Evolutionary conservation across 2,797 vertebrate species (phyloP).

Genomic region (Hoplostethus atlanticus): DNA sequence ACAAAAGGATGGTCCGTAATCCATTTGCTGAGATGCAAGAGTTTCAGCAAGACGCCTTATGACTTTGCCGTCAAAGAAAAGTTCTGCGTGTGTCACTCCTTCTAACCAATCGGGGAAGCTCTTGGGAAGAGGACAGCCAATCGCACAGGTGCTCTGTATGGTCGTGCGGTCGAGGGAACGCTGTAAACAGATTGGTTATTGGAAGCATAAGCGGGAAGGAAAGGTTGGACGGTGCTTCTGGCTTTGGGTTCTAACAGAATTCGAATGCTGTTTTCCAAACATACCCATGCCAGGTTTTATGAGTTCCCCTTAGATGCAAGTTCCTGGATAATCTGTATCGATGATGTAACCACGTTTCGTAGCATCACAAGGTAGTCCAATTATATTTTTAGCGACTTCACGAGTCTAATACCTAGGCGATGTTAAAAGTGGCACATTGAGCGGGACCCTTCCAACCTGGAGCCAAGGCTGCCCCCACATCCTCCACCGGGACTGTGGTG

Average conservation of each 20-base stretch:
- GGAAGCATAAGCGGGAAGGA: not conserved
- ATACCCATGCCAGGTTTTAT: slow-evolving; percentile 29
- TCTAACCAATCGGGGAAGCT: too few species aligned
- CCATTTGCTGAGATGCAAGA: not conserved
- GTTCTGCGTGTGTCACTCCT: too few species aligned
- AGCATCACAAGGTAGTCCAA: slow-evolving; percentile 40
- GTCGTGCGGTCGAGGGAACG: too few species aligned
- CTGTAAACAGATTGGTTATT: not conserved
- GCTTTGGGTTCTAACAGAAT: not conserved
- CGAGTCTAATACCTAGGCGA: slow-evolving; percentile 36
- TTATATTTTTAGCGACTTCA: slow-evolving; percentile 8
- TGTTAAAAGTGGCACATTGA: slow-evolving; percentile 47
- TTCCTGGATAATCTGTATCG: slow-evolving; percentile 5
- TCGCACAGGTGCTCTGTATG: too few species aligned
- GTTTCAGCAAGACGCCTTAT: too few species aligned
- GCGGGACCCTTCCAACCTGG: slow-evolving; percentile 37
- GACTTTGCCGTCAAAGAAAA: too few species aligned
- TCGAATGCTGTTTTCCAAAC: slow-evolving; percentile 18
- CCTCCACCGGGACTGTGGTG: slow-evolving; percentile 53
- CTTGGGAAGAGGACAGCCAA: too few species aligned
- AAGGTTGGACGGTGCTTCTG: not conserved
- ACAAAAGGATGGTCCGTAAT: slow-evolving; percentile 1
- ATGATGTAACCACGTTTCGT: slow-evolving; percentile 2
- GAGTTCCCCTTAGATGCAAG: not conserved
- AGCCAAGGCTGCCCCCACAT: slow-evolving; percentile 34